A percentile compares a stretch with the other conserved stretches of the same genome.
These are phyloP conservation scores for Euwallacea fornicatus DNA, from an alignment of 1,140 invertebrate genomes.

Conservation along the genomic window DNA sequence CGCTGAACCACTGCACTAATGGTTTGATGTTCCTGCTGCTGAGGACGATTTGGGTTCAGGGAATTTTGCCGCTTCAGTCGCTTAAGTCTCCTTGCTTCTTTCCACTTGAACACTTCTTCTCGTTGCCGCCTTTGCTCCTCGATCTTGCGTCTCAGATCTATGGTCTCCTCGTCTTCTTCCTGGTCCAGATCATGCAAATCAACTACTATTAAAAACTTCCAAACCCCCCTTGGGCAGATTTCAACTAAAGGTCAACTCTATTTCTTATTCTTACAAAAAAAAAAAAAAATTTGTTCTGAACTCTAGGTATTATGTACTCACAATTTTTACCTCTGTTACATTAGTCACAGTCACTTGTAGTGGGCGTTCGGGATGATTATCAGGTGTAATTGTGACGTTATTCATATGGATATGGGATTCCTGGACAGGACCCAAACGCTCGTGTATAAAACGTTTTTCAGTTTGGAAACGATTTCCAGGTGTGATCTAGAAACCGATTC, in stretches of 20 bases:
- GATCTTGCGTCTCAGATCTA: slow-evolving; percentile 64
- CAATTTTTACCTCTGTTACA: slow-evolving; percentile 25
- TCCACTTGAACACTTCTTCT: slow-evolving; percentile 62
- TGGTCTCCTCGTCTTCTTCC: slow-evolving; percentile 64
- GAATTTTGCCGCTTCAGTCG: not conserved
- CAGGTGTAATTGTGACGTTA: slow-evolving; percentile 4
- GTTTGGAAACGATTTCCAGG: not conserved
- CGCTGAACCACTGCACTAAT: not conserved
- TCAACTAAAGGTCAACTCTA: no score
- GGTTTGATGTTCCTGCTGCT: not conserved
- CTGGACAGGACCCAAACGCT: slow-evolving; percentile 19
- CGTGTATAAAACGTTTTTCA: slow-evolving; percentile 1
- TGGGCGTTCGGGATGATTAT: slow-evolving; percentile 4
- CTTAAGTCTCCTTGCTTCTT: slow-evolving; percentile 60
- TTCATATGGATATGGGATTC: not conserved
- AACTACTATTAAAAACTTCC: not conserved
- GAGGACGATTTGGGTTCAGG: not conserved
- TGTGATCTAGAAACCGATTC: not conserved
- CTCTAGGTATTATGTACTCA: not conserved
- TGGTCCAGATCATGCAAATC: not conserved
- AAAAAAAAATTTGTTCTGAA: no score
- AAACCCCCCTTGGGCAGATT: not conserved
- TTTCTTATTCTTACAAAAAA: not conserved
- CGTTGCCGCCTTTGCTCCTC: slow-evolving; percentile 66
- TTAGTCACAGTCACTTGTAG: slow-evolving; percentile 13